These are phyloP conservation scores for Heliocidaris erythrogramma DNA, from an alignment of 35 echinoderm and acorn worm species.

Conservation along the genomic window DNA sequence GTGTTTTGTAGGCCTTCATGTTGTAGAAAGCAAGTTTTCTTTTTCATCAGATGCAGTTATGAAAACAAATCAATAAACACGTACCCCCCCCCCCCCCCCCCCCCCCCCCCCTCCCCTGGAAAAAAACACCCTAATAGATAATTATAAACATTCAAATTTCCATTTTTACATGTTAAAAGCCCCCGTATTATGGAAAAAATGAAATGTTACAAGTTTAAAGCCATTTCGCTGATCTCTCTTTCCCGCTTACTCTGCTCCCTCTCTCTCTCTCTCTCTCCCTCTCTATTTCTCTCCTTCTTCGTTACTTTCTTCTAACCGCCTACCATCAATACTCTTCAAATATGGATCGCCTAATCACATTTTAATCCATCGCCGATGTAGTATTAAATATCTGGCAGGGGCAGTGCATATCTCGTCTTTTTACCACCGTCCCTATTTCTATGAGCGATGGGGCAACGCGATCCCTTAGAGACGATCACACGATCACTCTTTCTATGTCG, in stretches of 20 bases:
- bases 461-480: neutral
- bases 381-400: neutral
- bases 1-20: too few species aligned
- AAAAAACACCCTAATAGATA: too few species aligned
- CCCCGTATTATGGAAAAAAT: too few species aligned
- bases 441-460: neutral
- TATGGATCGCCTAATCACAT: neutral
- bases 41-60: too few species aligned
- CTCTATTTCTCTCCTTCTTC: neutral
- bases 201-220: too few species aligned
- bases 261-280: neutral
- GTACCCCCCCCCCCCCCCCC: too few species aligned
- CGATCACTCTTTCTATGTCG: neutral
- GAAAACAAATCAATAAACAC: too few species aligned
- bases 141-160: too few species aligned
- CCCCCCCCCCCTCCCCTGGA: too few species aligned
- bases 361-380: constrained; percentile 1
- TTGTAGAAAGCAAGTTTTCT: too few species aligned
- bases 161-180: too few species aligned
- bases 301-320: neutral
- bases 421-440: neutral
- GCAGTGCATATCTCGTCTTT: neutral
- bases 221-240: neutral
- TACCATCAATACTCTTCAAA: neutral
- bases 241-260: neutral